Conservation (phyloP, 2,113 vertebrate genomes). For the Planiliza haematocheilus region DNA sequence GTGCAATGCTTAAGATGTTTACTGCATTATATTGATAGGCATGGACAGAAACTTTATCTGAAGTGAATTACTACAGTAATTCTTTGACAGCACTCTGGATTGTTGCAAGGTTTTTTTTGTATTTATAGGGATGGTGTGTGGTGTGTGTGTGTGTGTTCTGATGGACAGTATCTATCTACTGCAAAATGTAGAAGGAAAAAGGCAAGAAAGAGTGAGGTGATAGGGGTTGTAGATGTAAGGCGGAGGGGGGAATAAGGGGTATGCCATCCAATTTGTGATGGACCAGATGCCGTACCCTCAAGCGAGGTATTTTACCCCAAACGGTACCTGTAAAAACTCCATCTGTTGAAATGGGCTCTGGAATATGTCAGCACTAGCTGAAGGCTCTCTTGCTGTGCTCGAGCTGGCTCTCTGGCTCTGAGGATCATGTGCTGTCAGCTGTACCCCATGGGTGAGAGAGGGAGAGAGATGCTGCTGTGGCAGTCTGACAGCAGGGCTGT, state of each 20-base stretch:
- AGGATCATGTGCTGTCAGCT: conserved; percentile 72
- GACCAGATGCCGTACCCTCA: conserved; percentile 81
- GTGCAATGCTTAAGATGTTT: conserved; percentile 43
- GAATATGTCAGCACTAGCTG: conserved; percentile 79
- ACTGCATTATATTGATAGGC: conserved; percentile 12
- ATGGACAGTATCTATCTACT: conserved; percentile 37
- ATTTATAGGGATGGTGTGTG: background rate
- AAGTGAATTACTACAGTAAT: conserved; percentile 25
- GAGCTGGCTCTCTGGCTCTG: conserved; percentile 69
- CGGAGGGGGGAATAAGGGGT: conserved; percentile 26
- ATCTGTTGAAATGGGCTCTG: conserved; percentile 79
- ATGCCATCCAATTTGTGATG: conserved; percentile 76
- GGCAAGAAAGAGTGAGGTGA: conserved; percentile 36
- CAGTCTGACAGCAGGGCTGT: conserved; percentile 72
- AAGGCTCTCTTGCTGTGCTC: conserved; percentile 72
- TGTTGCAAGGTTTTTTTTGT: conserved; percentile 10
- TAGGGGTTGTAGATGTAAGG: conserved; percentile 34
- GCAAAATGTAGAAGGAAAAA: conserved; percentile 42
- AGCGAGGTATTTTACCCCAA: conserved; percentile 81
- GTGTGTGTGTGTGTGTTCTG: conserved; percentile 21
- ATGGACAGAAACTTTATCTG: conserved; percentile 49
- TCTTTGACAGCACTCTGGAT: background rate
- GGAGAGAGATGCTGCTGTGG: conserved; percentile 57
- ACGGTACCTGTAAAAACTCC: conserved; percentile 81
- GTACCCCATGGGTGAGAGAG: conserved; percentile 68